Base-by-base conservation (phyloP, 2,888 invertebrate species). In the Eupsilia transversa region DNA sequence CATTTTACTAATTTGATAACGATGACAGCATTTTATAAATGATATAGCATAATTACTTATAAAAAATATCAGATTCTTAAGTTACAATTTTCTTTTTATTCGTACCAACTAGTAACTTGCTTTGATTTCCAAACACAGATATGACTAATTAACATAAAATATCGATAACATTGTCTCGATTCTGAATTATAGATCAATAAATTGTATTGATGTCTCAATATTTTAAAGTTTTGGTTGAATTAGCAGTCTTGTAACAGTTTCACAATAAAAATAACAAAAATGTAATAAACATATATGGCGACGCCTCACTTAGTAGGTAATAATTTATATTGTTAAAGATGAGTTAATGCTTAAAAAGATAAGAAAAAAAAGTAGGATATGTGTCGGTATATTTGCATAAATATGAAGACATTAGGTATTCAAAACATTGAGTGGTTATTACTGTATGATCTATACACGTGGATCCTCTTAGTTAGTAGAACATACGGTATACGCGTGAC, bases 121-220 rank as follows among this genome's bases (percentile, higher is more conserved):
- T 76, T 70, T 79, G 86, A 86, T 86, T 80, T 86, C 77, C 75
- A 78, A 79, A 84, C 74, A 80, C 74, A 84, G 80, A 86, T 89
- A 87, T 88, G 84, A 82, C 76, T 86, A 78, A 92, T 92, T 89
- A 84, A 78, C 92, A 93, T 93, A 90, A 88, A 89, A 90, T 90
- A 86, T 76, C 88, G 81, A 91, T 92, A 88, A 89, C 72, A 83
- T 87, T 89, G 89, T 89, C 88, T 88, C 80, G 85, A 88, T 83
- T 80, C 87, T 91, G 88, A 90, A 87, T 90, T 91, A 92, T 90
- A 85, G 86, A 82, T 77, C 81, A 87, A 92, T 92, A 92, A 92
- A 93, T 92, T 84, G 79, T 80, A 86, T 90, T 89, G 89, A 92
- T 91, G 90, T 91, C 92, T 92, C 85, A 81, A 91, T 92, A 87